Conservation (phyloP, 2,113 vertebrate genomes). For the Amphiprion percula region DNA sequence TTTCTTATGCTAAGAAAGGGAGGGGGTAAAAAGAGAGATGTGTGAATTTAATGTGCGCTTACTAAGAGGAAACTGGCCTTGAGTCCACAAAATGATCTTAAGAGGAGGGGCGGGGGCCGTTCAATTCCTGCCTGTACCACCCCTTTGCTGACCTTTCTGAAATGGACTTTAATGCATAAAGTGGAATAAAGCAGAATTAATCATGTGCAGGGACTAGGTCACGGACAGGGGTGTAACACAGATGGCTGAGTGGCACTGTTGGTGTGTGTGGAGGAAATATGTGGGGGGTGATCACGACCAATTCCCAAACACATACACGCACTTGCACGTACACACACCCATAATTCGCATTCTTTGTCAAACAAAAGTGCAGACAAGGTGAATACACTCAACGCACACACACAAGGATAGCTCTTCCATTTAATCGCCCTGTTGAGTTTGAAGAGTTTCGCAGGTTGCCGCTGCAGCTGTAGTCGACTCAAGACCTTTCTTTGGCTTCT, state of each 20-base stretch:
- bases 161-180: constrained; percentile 79
- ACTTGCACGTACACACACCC: background rate
- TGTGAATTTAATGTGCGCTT: constrained; percentile 63
- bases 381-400: constrained; percentile 28
- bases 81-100: constrained; percentile 65
- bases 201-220: constrained; percentile 73
- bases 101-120: constrained; percentile 39
- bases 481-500: constrained; percentile 26
- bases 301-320: background rate
- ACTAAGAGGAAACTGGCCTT: constrained; percentile 71
- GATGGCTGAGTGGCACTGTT: constrained; percentile 55
- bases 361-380: constrained; percentile 41
- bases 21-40: constrained; percentile 40
- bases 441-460: constrained; percentile 51
- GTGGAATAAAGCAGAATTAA: constrained; percentile 78
- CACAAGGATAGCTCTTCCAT: constrained; percentile 21
- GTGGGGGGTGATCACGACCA: background rate
- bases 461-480: constrained; percentile 19
- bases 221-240: constrained; percentile 69
- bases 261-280: background rate
- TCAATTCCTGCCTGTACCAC: constrained; percentile 56
- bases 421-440: constrained; percentile 30
- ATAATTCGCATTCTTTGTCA: constrained; percentile 42
- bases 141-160: constrained; percentile 74
- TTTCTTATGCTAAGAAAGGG: constrained; percentile 46